phyloP scores from a whole-genome alignment of 1,140 invertebrate genomes.

The Drosophila virilis region DNA sequence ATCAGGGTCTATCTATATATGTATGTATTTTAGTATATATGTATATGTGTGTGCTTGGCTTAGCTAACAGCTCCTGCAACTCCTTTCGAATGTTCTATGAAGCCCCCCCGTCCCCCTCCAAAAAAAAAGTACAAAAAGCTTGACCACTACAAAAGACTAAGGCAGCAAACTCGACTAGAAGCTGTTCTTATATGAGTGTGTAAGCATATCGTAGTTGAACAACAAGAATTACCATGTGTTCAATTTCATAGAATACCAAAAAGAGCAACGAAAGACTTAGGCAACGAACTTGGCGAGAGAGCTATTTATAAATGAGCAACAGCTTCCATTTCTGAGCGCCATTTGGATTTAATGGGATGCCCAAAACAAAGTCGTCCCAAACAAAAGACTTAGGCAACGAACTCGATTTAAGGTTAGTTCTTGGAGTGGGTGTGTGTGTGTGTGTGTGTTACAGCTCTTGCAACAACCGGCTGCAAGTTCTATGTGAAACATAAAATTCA shows the following conservation, averaged over 20 bases:
- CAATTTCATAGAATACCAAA: neutral
- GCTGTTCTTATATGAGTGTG: too few species aligned
- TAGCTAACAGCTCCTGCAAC: neutral
- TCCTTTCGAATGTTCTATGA: neutral
- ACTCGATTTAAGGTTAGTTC: constrained; percentile 27
- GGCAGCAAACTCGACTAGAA: neutral
- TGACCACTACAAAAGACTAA: constrained; percentile 13
- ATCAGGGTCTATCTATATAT: neutral
- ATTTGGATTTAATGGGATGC: too few species aligned
- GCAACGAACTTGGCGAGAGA: constrained; percentile 13
- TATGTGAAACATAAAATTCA: neutral
- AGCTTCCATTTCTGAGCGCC: too few species aligned
- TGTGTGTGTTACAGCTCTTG: too few species aligned
- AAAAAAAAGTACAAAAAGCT: neutral
- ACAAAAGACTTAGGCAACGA: constrained; percentile 56
- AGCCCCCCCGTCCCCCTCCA: neutral
- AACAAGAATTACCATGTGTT: too few species aligned
- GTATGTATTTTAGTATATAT: too few species aligned
- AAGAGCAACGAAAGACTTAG: constrained; percentile 20
- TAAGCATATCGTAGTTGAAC: too few species aligned
- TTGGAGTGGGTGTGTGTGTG: too few species aligned
- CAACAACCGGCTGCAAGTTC: too few species aligned
- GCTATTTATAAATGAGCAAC: neutral
- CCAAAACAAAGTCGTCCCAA: neutral
- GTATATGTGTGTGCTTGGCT: neutral